These are phyloP conservation scores for Miichthys miiuy DNA, from an alignment of 2,797 vertebrate species.

Conservation along the genomic window DNA sequence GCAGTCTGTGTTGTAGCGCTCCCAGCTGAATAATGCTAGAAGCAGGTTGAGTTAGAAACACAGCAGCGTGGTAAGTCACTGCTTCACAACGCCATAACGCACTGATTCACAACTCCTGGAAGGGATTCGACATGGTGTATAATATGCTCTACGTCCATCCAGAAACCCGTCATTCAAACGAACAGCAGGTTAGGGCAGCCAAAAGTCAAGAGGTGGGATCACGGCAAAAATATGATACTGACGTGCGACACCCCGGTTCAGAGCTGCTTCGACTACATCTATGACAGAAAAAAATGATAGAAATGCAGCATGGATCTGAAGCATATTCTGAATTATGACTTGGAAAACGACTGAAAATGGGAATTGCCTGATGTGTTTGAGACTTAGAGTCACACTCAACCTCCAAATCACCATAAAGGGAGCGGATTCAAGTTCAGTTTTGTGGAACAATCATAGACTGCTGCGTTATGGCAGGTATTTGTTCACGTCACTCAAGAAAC, in stretches of 20 bases:
- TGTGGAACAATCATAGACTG: conserved; percentile 29
- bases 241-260: conserved; percentile 6
- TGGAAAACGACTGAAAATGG: conserved; percentile 14
- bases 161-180: conserved; percentile 66
- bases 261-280: conserved; percentile 16
- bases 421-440: conserved; percentile 3
- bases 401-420: conserved; percentile 11
- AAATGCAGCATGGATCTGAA: conserved; percentile 4
- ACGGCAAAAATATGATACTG: conserved; percentile 13
- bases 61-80: conserved; percentile 34
- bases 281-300: background rate
- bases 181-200: conserved; percentile 63
- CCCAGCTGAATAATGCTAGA: conserved; percentile 42
- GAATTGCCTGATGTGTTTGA: conserved; percentile 23
- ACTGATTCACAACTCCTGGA: conserved; percentile 70
- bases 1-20: background rate
- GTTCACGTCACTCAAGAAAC: conserved; percentile 52
- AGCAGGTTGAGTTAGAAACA: conserved; percentile 45
- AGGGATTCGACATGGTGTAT: conserved; percentile 68
- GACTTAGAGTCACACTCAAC: conserved; percentile 4
- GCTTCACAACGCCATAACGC: conserved; percentile 44
- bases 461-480: conserved; percentile 33
- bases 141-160: conserved; percentile 53
- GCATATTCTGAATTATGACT: conserved; percentile 32
- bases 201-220: conserved; percentile 67